phyloP scores from a whole-genome alignment of 1,140 invertebrate species.

The Lamellibrachia luymesi region DNA sequence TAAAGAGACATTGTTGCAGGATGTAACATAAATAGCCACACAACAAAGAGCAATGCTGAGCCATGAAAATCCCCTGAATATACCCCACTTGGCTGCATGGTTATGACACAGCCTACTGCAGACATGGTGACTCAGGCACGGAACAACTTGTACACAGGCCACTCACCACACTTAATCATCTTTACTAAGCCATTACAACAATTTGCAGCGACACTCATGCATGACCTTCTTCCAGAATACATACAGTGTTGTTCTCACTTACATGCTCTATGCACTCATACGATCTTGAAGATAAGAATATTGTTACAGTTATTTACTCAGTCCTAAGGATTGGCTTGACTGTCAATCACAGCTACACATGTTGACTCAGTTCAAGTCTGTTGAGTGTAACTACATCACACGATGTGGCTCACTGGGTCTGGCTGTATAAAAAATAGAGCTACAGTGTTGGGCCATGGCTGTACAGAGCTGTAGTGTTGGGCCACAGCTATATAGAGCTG shows the following conservation, averaged over 20 bases:
- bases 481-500: no score
- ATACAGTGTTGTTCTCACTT: not conserved
- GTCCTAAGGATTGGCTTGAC: not conserved
- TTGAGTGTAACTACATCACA: not conserved
- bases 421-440: no score
- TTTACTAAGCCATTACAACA: not conserved
- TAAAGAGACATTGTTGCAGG: not conserved
- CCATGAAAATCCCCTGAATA: not conserved
- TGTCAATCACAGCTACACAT: not conserved
- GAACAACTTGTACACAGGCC: not conserved
- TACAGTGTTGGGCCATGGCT: no score
- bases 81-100: not conserved
- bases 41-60: not conserved
- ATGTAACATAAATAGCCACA: not conserved
- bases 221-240: not conserved
- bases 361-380: not conserved
- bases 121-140: not conserved
- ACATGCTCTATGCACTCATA: not conserved
- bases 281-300: not conserved
- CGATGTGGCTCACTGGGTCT: not conserved
- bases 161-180: not conserved
- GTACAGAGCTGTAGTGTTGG: no score
- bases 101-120: not conserved
- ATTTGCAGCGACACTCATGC: no score
- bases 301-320: conserved; percentile 4